A percentile compares a stretch with the other conserved stretches of the same genome.
Conservation (phyloP, 2,888 invertebrate genomes). For the Eubasilissa splendida region DNA sequence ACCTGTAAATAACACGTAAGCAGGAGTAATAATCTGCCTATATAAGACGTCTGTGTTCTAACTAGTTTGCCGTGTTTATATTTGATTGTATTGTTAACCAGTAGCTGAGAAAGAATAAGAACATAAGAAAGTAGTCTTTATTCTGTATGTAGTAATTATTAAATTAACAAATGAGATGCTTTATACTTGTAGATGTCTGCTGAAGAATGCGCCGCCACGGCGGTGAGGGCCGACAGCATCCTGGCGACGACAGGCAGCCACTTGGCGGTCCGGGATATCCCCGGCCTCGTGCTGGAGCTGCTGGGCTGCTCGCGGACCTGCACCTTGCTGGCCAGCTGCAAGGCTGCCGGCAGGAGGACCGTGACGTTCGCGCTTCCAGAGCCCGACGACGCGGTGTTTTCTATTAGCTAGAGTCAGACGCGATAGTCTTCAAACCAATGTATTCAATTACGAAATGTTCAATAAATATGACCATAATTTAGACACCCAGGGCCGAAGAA, state of each 20-base stretch:
- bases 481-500: no score
- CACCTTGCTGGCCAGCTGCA: constrained; percentile 7
- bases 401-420: neutral
- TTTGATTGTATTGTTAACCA: no score
- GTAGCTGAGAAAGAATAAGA: no score
- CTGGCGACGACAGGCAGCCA: constrained; percentile 32
- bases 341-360: neutral
- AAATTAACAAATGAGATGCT: neutral
- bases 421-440: no score
- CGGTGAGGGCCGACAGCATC: constrained; percentile 34
- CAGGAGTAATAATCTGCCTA: no score
- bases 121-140: no score
- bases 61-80: no score
- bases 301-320: constrained; percentile 38
- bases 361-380: neutral
- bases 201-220: constrained; percentile 44
- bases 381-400: constrained; percentile 25
- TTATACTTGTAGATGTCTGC: constrained; percentile 39
- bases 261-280: constrained; percentile 39
- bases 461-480: no score
- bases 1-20: no score
- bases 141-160: no score
- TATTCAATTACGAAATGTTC: no score
- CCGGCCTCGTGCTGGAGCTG: constrained; percentile 39
- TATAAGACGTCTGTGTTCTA: no score